Conservation (phyloP, 2,797 vertebrate species). For the Sebastes matsubarae region DNA sequence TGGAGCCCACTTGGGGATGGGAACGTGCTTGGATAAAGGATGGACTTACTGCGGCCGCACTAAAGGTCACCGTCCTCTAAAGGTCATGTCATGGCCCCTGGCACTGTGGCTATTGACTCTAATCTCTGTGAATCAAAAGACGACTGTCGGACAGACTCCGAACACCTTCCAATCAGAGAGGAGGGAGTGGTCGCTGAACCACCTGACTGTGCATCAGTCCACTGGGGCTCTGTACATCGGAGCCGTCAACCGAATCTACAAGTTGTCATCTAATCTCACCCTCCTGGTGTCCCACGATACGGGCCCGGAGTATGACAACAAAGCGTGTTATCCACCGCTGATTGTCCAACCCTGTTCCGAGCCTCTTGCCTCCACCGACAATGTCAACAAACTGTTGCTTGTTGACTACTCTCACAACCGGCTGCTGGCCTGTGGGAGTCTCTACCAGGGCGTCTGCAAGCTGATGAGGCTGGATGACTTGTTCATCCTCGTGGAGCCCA, state of each 20-base stretch:
- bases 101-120: slow-evolving; percentile 74
- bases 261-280: slow-evolving; percentile 94
- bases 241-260: slow-evolving; percentile 96
- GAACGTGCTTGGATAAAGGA: slow-evolving; percentile 69
- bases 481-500: slow-evolving; percentile 96
- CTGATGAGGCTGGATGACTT: slow-evolving; percentile 95
- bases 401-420: slow-evolving; percentile 97
- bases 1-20: slow-evolving; percentile 72
- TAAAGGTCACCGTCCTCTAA: slow-evolving; percentile 58
- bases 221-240: slow-evolving; percentile 94
- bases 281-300: slow-evolving; percentile 96
- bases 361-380: slow-evolving; percentile 93
- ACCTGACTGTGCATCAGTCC: slow-evolving; percentile 90
- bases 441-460: slow-evolving; percentile 98
- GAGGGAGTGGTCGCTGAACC: slow-evolving; percentile 95
- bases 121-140: slow-evolving; percentile 62
- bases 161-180: slow-evolving; percentile 92
- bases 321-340: slow-evolving; percentile 96
- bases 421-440: slow-evolving; percentile 95
- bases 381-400: slow-evolving; percentile 96
- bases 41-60: slow-evolving; percentile 70
- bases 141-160: slow-evolving; percentile 77
- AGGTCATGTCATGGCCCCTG: slow-evolving; percentile 70
- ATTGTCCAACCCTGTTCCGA: slow-evolving; percentile 97
- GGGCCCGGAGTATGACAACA: slow-evolving; percentile 97